Percentiles rank a stretch among this genome's conserved stretches.
These are phyloP conservation scores for Tridacna gigas DNA, from an alignment of 2,888 invertebrate species.

Conservation along the genomic window DNA sequence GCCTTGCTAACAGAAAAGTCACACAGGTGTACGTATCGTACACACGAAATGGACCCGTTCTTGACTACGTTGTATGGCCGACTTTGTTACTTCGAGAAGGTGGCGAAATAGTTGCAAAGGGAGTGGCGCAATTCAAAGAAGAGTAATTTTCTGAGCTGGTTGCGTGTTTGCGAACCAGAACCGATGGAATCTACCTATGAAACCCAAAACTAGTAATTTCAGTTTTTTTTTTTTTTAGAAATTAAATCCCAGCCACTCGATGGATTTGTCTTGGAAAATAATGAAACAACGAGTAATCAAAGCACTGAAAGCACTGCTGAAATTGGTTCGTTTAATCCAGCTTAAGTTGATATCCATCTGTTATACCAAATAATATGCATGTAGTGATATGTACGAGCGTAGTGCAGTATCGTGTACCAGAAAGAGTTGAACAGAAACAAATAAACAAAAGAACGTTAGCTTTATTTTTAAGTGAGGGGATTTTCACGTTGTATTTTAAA, in stretches of 20 bases:
- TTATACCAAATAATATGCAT: no score
- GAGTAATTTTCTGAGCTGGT: neutral
- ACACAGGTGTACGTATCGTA: neutral
- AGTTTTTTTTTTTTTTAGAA: neutral
- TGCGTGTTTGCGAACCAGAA: neutral
- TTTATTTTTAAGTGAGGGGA: no score
- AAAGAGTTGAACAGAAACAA: no score
- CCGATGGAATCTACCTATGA: neutral
- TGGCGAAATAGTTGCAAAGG: neutral
- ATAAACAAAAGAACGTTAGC: no score
- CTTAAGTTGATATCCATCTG: no score
- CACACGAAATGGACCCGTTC: neutral
- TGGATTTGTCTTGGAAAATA: neutral
- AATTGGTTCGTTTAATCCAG: no score
- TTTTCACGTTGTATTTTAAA: no score
- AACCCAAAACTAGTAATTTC: neutral
- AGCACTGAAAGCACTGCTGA: no score
- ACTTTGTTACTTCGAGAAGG: neutral
- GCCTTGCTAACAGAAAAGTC: neutral
- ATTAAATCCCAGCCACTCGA: neutral
- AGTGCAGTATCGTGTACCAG: no score
- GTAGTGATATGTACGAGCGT: no score
- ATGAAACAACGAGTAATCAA: neutral
- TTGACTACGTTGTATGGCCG: constrained; percentile 20
- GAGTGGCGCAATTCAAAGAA: constrained; percentile 8